Evolutionary conservation across 2,888 invertebrate species (phyloP).

Genomic region (Drosophila mettleri): DNA sequence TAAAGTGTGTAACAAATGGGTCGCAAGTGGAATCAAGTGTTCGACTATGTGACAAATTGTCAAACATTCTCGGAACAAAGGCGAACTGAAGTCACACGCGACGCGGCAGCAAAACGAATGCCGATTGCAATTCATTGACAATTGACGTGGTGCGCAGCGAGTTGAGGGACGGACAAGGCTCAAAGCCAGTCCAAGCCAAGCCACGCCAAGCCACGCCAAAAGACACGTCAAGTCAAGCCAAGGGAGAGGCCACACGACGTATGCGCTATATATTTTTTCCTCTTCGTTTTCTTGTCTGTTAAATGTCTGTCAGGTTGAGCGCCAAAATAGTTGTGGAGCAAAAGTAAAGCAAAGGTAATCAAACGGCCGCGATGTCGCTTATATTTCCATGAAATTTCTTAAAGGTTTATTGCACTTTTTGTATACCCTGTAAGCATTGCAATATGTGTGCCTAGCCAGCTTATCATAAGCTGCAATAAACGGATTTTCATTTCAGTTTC

Average conservation of each 20-base stretch:
- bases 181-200: slow-evolving; percentile 63
- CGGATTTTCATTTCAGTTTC: neutral
- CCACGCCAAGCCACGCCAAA: slow-evolving; percentile 45
- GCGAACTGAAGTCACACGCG: slow-evolving; percentile 20
- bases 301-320: slow-evolving; percentile 25
- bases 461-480: neutral
- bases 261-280: slow-evolving; percentile 42
- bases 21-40: slow-evolving; percentile 51
- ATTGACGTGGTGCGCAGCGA: slow-evolving; percentile 22
- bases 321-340: slow-evolving; percentile 23
- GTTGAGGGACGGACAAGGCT: slow-evolving; percentile 75
- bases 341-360: slow-evolving; percentile 46
- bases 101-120: slow-evolving; percentile 37
- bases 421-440: slow-evolving; percentile 17
- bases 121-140: slow-evolving; percentile 70
- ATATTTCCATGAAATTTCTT: slow-evolving; percentile 69
- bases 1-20: slow-evolving; percentile 75
- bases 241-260: slow-evolving; percentile 74
- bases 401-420: slow-evolving; percentile 74
- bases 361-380: slow-evolving; percentile 53
- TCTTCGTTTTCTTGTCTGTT: slow-evolving; percentile 17
- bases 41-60: slow-evolving; percentile 71
- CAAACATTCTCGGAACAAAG: slow-evolving; percentile 64
- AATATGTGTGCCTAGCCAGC: neutral
- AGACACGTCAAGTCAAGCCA: slow-evolving; percentile 51